Conservation (phyloP, 37 sponge, comb jelly and placozoan genomes). For the Theonella swinhoei region DNA sequence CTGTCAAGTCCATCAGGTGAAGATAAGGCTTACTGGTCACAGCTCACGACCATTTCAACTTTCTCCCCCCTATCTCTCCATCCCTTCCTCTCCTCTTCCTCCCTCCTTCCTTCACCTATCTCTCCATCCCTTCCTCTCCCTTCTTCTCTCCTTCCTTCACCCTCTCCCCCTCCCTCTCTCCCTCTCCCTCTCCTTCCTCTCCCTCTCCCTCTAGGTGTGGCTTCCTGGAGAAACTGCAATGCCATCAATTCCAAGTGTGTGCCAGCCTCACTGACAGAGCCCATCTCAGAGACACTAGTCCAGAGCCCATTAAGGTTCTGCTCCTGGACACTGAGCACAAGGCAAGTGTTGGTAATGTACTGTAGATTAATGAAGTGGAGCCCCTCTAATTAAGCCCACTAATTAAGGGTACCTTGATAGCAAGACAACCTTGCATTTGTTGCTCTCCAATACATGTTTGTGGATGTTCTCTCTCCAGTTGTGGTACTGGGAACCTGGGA, state of each 20-base stretch:
- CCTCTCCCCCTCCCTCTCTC: not conserved
- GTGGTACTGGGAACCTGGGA: conserved; percentile 50
- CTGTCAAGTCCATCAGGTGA: conserved; percentile 56
- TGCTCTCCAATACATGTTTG: not conserved
- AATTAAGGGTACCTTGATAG: too few relatives aligned
- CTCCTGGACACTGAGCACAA: conserved; percentile 57
- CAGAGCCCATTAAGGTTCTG: conserved; percentile 33
- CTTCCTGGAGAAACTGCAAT: conserved; percentile 42
- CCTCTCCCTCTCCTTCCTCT: not conserved
- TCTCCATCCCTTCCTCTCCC: not conserved
- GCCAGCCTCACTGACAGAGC: conserved; percentile 71
- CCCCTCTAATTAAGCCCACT: too few relatives aligned
- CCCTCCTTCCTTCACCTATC: not conserved
- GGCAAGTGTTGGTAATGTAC: too few relatives aligned
- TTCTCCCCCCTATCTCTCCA: too few relatives aligned
- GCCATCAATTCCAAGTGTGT: conserved; percentile 70
- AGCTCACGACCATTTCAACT: too few relatives aligned
- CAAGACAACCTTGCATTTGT: too few relatives aligned
- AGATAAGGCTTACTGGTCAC: not conserved
- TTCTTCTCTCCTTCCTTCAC: not conserved
- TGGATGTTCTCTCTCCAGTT: not conserved
- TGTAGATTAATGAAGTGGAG: too few relatives aligned
- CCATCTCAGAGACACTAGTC: conserved; percentile 44
- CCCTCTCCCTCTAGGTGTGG: conserved; percentile 30
- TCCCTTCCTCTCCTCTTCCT: too few relatives aligned